Evolutionary conservation across 2,888 invertebrate genomes (phyloP), one percentile per base, ranked within the genome.

Genomic region (Catocala fraxini): DNA sequence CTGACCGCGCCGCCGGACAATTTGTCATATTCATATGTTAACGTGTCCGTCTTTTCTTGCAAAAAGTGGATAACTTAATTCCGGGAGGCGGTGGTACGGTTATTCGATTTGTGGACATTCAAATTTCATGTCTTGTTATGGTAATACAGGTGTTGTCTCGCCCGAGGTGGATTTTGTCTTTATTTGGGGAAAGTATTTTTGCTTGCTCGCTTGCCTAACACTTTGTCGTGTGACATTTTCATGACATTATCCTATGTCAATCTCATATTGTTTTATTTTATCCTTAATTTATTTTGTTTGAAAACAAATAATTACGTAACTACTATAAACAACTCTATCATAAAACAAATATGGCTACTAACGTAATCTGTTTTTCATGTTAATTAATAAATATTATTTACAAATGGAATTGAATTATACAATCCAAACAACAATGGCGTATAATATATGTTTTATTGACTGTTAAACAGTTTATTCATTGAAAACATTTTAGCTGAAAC

Each of bases 1-100:
- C 89, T 86, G 89, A 89, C 91, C 91, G 86, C 91, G 86, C 88
- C 84, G 85, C 80, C 90, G 87, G 87, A 93, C 94, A 94, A 94
- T 94, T 94, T 94, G 94, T 94, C 94, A 94, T 94, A 94, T 94
- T 94, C 94, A 94, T 94, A 94, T 93, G 94, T 94, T 93, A 94
- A 94, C 93, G 91, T 91, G 90, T 78, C 87, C 92, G 90, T 92
- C 93, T 93, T 93, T 93, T 93, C 93, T 93, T 93, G 90, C 92
- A 92, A 93, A 94, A 93, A 93, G 91, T 90, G 91, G 92, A 91
- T 93, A 94, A 93, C 92, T 93, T 92, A 91, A 93, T 93, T 92
- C 90, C 85, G 84, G 80, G 72, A 71, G 75, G 81, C 83, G 75
- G 87, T 82, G 84, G 87, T 76, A 73, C 84, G 87, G 84, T 92